Percentiles rank a stretch among this genome's conserved stretches.
Conservation (phyloP, 2,888 invertebrate species). For the Tiphia femorata region DNA sequence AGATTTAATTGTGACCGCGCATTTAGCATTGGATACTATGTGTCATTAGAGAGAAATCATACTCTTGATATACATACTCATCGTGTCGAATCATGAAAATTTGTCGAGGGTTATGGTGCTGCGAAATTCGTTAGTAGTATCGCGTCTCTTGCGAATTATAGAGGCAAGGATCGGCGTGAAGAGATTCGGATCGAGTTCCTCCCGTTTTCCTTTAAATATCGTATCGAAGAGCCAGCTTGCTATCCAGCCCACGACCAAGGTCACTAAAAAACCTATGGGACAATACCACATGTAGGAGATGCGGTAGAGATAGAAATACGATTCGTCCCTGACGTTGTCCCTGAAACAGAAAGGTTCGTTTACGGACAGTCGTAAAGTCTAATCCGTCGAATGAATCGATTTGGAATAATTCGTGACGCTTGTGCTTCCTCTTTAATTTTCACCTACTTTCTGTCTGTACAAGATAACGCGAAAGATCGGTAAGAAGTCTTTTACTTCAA, state of each 20-base stretch:
- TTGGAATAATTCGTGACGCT: too few relatives aligned
- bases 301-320: conserved; percentile 58
- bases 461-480: too few relatives aligned
- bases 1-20: too few relatives aligned
- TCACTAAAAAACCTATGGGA: conserved; percentile 53
- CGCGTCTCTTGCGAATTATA: conserved; percentile 31
- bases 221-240: conserved; percentile 35
- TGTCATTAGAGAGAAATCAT: too few relatives aligned
- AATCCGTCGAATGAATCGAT: too few relatives aligned
- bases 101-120: conserved; percentile 4
- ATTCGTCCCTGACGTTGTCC: conserved; percentile 23
- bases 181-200: conserved; percentile 47
- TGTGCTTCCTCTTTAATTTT: too few relatives aligned
- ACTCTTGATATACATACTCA: too few relatives aligned
- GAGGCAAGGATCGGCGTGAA: conserved; percentile 49
- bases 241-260: conserved; percentile 45
- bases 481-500: too few relatives aligned
- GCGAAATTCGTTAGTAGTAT: conserved; percentile 8
- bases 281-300: conserved; percentile 64
- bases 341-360: conserved; percentile 23
- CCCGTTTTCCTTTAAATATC: conserved; percentile 15
- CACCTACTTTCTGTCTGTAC: too few relatives aligned
- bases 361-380: background rate
- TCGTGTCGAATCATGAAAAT: background rate
- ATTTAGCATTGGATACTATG: too few relatives aligned